Evolutionary conservation across 2,797 vertebrate species (phyloP).

Genomic region (Cryptoprocta ferox): DNA sequence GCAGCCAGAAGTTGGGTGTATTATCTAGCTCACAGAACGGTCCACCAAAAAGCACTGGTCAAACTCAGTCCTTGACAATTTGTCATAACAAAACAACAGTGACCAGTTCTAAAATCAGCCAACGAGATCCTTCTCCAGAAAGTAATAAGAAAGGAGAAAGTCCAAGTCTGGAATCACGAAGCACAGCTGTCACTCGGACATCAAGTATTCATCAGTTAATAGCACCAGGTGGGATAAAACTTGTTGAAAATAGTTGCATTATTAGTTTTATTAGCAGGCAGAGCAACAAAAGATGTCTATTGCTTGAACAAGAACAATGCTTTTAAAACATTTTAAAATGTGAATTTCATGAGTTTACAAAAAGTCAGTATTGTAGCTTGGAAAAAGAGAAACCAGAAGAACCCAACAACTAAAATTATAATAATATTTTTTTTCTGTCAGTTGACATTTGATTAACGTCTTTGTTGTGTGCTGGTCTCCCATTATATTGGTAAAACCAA

Average conservation of each 20-base stretch:
- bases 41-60: conserved; percentile 90
- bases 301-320: conserved; percentile 16
- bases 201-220: conserved; percentile 91
- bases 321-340: conserved; percentile 49
- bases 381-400: conserved; percentile 45
- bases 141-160: conserved; percentile 88
- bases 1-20: conserved; percentile 91
- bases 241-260: conserved; percentile 1
- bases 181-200: conserved; percentile 87
- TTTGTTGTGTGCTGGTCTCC: neutral
- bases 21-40: conserved; percentile 91
- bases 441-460: conserved; percentile 56
- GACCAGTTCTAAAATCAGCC: conserved; percentile 90
- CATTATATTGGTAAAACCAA: neutral
- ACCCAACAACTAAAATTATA: conserved; percentile 40
- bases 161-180: conserved; percentile 87
- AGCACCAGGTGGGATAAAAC: conserved; percentile 89
- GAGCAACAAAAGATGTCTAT: neutral
- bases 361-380: neutral
- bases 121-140: conserved; percentile 88
- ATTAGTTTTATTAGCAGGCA: conserved; percentile 49
- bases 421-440: conserved; percentile 28
- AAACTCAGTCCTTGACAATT: conserved; percentile 89
- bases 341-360: conserved; percentile 38
- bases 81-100: conserved; percentile 91